Evolutionary conservation across 2,888 invertebrate species (phyloP), one percentile per base, ranked within the genome.

Genomic region (Agriopis aurantiaria): DNA sequence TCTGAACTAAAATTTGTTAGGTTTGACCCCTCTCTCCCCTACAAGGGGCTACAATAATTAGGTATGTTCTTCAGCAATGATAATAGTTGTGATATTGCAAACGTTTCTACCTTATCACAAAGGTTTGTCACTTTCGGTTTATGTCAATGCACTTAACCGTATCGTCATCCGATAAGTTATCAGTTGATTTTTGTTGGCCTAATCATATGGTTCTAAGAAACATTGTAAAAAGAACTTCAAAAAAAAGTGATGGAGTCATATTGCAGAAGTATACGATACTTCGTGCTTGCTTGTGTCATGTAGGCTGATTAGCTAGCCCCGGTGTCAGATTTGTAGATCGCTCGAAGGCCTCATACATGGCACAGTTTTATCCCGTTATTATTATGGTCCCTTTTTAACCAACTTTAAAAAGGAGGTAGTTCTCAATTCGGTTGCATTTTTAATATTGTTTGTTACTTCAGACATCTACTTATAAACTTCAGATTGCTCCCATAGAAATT

Each of bases 121-220:
- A 43, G 45, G 57, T 57, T 17, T 45, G 43, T 53, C 48, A 55
- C 65, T 53, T 52, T 41, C 59, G 53, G 48, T 67, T 56, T 67
- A 57, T 52, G 62, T 51, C 61, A 52, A 58, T 65, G 56, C 62
- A 58, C 51, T 57, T 45, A 65, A 43, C 33, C 46, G 43, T 55
- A 61, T 49, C 56, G 51, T 69, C 46, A 58, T 65, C 40, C 14
- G 65, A 69, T 69, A 69, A n/a, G 43, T 58, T 69, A 69, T 69
- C 69, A 23, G 41, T 52, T 65, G 65, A 65, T 69, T 48, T 61
- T 56, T n/a, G 40, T 48, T 53, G 14, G 49, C 8, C 49, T 65
- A 58, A 48, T 62, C 69, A 67, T 59, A 58, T 53, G 65, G 67
- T 75, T 69, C 69, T 68, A 43, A 41, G 65, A 73, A 72, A 33